Evolutionary conservation across 2,113 vertebrate species (phyloP).

Genomic region (Eidolon helvum): DNA sequence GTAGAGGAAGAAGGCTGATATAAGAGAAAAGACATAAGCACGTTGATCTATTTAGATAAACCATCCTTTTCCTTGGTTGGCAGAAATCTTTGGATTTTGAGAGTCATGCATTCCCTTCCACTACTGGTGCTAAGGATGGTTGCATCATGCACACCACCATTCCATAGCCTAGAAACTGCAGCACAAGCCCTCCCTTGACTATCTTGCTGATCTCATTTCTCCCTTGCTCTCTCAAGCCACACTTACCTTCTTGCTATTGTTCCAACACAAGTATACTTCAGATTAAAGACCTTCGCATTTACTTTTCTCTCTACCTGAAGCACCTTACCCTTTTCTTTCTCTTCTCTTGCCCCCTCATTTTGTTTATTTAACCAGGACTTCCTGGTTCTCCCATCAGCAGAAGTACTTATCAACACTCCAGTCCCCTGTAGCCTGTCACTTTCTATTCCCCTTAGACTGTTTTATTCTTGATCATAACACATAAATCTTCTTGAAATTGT

Average conservation of each 20-base stretch:
- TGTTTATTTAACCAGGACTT: not conserved
- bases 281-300: not conserved
- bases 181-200: not conserved
- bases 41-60: not conserved
- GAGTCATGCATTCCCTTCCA: not conserved
- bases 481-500: not conserved
- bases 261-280: not conserved
- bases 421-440: not conserved
- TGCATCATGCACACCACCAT: accelerated
- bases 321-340: not conserved
- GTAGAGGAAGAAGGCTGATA: not conserved
- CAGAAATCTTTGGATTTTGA: not conserved
- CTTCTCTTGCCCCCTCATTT: not conserved
- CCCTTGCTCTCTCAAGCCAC: not conserved
- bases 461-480: not conserved
- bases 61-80: not conserved
- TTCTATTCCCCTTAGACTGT: not conserved
- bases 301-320: not conserved
- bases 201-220: not conserved
- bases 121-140: not conserved
- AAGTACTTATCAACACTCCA: not conserved
- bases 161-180: accelerated
- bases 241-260: not conserved
- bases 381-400: not conserved
- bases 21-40: not conserved